Conservation (phyloP, 2,797 vertebrate species). For the Anolis apletophallus region DNA sequence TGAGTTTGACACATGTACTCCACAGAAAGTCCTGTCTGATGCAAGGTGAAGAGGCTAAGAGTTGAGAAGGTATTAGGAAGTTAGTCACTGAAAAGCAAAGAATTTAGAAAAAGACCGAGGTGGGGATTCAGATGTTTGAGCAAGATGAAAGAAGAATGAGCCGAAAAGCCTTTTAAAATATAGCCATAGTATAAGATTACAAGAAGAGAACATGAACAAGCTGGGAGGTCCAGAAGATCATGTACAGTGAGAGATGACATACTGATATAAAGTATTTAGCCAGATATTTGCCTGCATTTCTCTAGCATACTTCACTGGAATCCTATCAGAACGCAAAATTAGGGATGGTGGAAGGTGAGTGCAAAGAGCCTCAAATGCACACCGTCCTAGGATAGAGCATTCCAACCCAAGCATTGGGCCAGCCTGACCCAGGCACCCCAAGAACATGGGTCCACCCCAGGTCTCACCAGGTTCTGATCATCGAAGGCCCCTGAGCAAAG, state of each 20-base stretch:
- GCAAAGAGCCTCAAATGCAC: not conserved
- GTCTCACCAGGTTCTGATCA: conserved; percentile 78
- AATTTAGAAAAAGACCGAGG: not conserved
- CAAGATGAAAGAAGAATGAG: not conserved
- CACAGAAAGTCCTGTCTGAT: not conserved
- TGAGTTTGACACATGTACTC: not conserved
- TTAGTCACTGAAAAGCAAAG: not conserved
- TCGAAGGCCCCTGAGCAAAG: conserved; percentile 87
- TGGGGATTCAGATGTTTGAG: not conserved
- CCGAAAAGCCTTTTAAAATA: not conserved
- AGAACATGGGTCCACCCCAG: not conserved
- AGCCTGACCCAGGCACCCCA: conserved; percentile 29
- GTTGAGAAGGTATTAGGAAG: not conserved
- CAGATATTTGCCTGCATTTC: not conserved
- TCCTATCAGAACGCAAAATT: not conserved
- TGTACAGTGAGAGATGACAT: not conserved
- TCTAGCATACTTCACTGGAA: not conserved
- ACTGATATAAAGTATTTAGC: not conserved
- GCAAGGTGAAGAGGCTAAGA: not conserved
- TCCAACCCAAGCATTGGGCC: not conserved
- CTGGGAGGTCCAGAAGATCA: not conserved
- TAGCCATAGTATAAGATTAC: not conserved
- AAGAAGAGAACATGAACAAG: not conserved
- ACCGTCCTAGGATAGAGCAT: not conserved
- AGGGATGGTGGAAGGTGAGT: not conserved